These are phyloP conservation scores for Thalassarche chlororhynchos DNA, from an alignment of 2,113 vertebrate genomes.

Conservation along the genomic window DNA sequence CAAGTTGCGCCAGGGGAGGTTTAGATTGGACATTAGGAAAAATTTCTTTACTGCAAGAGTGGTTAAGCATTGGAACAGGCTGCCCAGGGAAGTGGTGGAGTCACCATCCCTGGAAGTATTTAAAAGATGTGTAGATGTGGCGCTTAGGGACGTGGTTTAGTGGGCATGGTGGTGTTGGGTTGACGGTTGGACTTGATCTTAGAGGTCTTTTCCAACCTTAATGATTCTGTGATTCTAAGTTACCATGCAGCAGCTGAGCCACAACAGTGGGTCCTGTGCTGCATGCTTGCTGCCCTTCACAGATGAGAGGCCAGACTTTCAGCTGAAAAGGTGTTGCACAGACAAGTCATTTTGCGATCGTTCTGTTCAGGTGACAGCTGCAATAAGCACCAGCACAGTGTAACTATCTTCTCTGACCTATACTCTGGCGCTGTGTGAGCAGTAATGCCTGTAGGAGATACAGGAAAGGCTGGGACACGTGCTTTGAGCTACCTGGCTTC, in stretches of 20 bases:
- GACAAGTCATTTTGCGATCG: neutral
- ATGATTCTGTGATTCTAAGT: neutral
- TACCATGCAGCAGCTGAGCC: neutral
- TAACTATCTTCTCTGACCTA: neutral
- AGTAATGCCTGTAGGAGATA: neutral
- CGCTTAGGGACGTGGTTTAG: too few species aligned
- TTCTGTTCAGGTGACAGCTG: neutral
- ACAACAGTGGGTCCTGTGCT: neutral
- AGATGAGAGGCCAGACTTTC: neutral
- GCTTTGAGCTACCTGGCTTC: neutral
- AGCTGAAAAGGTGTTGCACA: neutral
- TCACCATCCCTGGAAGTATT: too few species aligned
- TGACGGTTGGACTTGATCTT: too few species aligned
- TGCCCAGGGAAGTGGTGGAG: too few species aligned
- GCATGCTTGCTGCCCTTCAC: neutral
- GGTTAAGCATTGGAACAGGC: too few species aligned
- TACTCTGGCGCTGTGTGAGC: neutral
- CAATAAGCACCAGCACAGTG: accelerated
- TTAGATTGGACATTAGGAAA: too few species aligned
- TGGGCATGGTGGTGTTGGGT: too few species aligned
- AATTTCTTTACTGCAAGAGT: too few species aligned
- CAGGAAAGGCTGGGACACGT: neutral
- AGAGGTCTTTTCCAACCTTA: too few species aligned
- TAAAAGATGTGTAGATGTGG: too few species aligned
- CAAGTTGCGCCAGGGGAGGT: too few species aligned